Evolutionary conservation across 2,888 invertebrate genomes (phyloP).

Genomic region (Nephrotoma guestfalica): DNA sequence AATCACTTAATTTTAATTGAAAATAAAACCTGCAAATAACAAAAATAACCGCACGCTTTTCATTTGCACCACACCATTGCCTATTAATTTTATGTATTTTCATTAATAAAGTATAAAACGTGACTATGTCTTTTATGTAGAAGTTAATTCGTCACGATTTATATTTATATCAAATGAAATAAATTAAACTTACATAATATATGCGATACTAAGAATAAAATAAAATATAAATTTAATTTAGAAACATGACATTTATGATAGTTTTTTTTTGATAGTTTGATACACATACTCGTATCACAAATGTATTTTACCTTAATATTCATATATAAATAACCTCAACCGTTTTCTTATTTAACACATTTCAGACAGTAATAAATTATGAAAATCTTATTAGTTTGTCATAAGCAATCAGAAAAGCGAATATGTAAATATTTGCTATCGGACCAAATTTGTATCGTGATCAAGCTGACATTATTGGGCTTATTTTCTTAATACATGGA

Average conservation of each 20-base stretch:
- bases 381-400: not conserved
- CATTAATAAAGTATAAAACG: not conserved
- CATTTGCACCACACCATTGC: not conserved
- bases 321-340: not conserved
- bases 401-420: not conserved
- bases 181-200: not conserved
- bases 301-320: not conserved
- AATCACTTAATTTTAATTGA: not conserved
- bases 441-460: not conserved
- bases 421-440: not conserved
- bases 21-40: not conserved
- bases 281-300: not conserved
- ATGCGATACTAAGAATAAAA: not conserved
- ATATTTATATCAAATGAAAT: not conserved
- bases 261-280: not conserved
- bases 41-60: not conserved
- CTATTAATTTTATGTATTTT: not conserved
- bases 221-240: not conserved
- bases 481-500: too few relatives aligned
- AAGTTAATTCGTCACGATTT: not conserved
- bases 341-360: too few relatives aligned
- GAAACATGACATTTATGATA: not conserved
- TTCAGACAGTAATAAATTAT: not conserved
- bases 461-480: not conserved
- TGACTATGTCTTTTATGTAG: not conserved